A percentile compares a stretch with the other conserved stretches of the same genome.
Conservation (phyloP, 2,888 invertebrate species). For the Orthonevra nobilis region DNA sequence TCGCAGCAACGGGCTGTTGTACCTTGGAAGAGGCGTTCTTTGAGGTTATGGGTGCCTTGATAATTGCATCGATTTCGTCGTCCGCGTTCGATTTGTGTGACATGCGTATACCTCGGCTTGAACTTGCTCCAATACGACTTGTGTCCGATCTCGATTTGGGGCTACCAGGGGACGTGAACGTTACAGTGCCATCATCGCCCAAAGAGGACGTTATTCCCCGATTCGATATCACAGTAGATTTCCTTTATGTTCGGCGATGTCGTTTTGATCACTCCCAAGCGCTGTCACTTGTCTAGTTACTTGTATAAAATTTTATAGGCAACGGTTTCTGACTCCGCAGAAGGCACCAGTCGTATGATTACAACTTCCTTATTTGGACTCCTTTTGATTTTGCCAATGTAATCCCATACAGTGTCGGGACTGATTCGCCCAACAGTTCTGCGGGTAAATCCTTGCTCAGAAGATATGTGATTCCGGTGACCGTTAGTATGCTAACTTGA, state of each 20-base stretch:
- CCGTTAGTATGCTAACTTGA: conserved; percentile 89
- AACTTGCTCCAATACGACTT: conserved; percentile 57
- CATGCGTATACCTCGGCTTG: conserved; percentile 37
- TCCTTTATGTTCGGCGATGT: conserved; percentile 92
- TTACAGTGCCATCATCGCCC: conserved; percentile 60
- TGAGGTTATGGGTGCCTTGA: conserved; percentile 76
- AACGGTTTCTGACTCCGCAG: conserved; percentile 90
- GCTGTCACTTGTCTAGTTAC: conserved; percentile 91
- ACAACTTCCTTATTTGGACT: conserved; percentile 93
- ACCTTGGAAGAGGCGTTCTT: conserved; percentile 73
- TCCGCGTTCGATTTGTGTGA: conserved; percentile 72
- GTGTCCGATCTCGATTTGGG: conserved; percentile 74
- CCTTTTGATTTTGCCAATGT: conserved; percentile 93
- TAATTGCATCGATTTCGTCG: conserved; percentile 78
- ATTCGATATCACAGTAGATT: conserved; percentile 72
- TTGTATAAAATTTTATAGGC: conserved; percentile 88
- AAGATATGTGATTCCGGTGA: conserved; percentile 85
- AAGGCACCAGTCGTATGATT: conserved; percentile 89
- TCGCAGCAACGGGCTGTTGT: conserved; percentile 73
- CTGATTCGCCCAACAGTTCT: conserved; percentile 92
- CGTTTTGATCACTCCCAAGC: conserved; percentile 91
- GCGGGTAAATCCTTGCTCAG: conserved; percentile 87
- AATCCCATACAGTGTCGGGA: conserved; percentile 95
- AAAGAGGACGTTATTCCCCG: conserved; percentile 22
- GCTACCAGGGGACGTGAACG: conserved; percentile 79